phyloP scores from a whole-genome alignment of 2,113 vertebrate species.

The Centrocercus urophasianus region DNA sequence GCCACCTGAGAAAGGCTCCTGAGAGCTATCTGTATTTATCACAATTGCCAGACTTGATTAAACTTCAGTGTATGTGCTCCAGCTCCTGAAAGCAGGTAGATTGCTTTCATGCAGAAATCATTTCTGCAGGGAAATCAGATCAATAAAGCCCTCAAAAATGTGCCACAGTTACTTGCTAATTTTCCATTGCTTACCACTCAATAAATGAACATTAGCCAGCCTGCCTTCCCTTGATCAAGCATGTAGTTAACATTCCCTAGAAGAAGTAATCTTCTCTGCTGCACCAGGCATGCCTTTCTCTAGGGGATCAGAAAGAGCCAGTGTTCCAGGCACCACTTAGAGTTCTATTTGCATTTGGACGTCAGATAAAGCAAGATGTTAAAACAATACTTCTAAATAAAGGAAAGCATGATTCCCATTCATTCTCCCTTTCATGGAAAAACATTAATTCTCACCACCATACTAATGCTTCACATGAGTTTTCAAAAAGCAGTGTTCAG shows the following conservation, averaged over 20 bases:
- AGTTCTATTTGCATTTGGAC: background rate
- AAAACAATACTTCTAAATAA: slow-evolving; percentile 47
- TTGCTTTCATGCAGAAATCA: background rate
- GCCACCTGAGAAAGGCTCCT: background rate
- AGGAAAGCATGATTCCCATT: background rate
- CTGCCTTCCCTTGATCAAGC: background rate
- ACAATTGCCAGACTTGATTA: background rate
- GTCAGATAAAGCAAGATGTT: slow-evolving; percentile 16
- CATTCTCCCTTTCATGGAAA: background rate
- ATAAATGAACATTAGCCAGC: background rate
- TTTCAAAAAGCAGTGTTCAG: slow-evolving; percentile 38
- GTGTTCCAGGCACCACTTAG: background rate
- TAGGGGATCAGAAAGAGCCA: background rate
- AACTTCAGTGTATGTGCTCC: background rate
- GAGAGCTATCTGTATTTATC: background rate
- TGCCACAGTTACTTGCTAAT: background rate
- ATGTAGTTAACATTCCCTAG: background rate
- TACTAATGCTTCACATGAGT: slow-evolving; percentile 27
- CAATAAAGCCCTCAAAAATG: background rate
- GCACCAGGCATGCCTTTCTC: fast-evolving
- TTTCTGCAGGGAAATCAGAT: background rate
- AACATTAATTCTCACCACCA: slow-evolving; percentile 16
- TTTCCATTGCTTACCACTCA: background rate
- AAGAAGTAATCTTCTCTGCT: background rate
- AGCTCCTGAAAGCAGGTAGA: background rate